These are phyloP conservation scores for Drosophila kuntzei DNA, from an alignment of 2,888 invertebrate genomes.

Conservation along the genomic window DNA sequence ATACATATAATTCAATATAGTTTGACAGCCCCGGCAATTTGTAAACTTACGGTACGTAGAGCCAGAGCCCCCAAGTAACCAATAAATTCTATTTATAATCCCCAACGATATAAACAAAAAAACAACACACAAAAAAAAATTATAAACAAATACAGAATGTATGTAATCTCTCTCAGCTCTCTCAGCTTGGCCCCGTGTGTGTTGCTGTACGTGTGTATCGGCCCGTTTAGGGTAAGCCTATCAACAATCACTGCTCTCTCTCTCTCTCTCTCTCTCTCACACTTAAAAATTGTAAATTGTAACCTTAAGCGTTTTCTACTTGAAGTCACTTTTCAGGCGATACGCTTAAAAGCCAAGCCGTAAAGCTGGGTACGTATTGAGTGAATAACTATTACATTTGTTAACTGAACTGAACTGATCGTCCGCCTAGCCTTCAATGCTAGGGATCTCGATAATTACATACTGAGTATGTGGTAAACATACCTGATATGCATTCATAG, in stretches of 20 bases:
- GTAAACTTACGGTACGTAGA: conserved; percentile 59
- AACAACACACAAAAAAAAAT: conserved; percentile 3
- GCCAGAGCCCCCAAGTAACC: conserved; percentile 43
- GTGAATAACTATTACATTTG: conserved; percentile 38
- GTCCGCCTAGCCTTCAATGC: conserved; percentile 36
- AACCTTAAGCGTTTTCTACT: conserved; percentile 62
- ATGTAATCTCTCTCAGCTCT: conserved; percentile 38
- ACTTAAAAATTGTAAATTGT: conserved; percentile 41
- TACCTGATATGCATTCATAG: conserved; percentile 36
- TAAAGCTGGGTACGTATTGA: conserved; percentile 70
- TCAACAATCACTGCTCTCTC: conserved; percentile 45
- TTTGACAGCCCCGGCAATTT: conserved; percentile 44
- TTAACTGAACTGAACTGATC: conserved; percentile 26
- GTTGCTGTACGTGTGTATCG: conserved; percentile 46
- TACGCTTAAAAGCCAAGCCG: conserved; percentile 30
- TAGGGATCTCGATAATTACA: conserved; percentile 49
- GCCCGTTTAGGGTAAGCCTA: conserved; percentile 72
- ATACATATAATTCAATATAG: conserved; percentile 40
- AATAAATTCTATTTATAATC: conserved; percentile 35
- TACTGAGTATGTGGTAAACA: conserved; percentile 44
- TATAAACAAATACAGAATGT: conserved; percentile 26
- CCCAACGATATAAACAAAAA: conserved; percentile 16
- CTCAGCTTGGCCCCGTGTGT: conserved; percentile 41
- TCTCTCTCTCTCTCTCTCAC: conserved; percentile 15
- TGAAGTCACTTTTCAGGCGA: conserved; percentile 71